These are phyloP conservation scores for Montipora sp. DNA, from an alignment of 64 coral and sea anemone species.

Conservation along the genomic window DNA sequence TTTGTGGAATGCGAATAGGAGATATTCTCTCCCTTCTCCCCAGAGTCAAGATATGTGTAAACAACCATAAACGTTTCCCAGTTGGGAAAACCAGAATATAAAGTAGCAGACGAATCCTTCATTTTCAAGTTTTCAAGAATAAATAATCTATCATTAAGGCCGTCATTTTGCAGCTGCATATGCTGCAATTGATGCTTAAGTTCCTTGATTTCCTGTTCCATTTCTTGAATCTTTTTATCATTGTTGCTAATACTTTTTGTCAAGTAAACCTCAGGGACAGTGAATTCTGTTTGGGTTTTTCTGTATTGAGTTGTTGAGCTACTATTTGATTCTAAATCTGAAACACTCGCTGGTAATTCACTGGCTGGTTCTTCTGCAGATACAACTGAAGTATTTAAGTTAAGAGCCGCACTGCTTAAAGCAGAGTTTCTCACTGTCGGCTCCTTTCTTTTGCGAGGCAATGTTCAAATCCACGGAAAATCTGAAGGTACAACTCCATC, in stretches of 20 bases:
- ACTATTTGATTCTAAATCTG: neutral
- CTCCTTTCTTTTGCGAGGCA: conserved; percentile 71
- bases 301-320: conserved; percentile 11
- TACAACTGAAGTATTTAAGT: conserved; percentile 1
- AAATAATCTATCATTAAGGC: conserved; percentile 31
- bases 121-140: neutral
- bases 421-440: conserved; percentile 37
- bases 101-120: conserved; percentile 7
- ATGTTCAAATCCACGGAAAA: conserved; percentile 68
- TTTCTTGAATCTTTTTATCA: neutral
- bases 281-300: conserved; percentile 36
- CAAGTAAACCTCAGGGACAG: neutral
- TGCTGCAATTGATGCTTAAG: neutral
- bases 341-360: neutral
- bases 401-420: neutral
- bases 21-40: conserved; percentile 53
- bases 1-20: conserved; percentile 49
- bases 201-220: conserved; percentile 20
- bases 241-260: neutral
- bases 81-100: conserved; percentile 23
- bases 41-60: conserved; percentile 63
- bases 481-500: conserved; percentile 58
- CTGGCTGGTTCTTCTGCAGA: neutral
- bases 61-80: neutral
- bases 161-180: neutral